Evolutionary conservation across 2,113 vertebrate species (phyloP).

Genomic region (Nycticorax nycticorax): DNA sequence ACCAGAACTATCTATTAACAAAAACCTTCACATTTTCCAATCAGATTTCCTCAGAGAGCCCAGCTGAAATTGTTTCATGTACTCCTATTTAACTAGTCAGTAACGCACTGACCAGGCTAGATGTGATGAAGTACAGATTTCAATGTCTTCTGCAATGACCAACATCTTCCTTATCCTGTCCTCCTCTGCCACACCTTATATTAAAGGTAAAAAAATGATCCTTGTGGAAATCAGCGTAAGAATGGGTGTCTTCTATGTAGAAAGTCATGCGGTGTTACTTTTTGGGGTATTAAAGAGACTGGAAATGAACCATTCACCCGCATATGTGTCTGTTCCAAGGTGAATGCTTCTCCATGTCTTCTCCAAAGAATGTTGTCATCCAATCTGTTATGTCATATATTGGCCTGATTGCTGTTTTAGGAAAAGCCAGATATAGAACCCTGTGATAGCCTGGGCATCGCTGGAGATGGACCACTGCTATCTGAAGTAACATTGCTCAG

Average conservation of each 20-base stretch:
- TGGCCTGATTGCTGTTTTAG: neutral
- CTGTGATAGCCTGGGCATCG: accelerated
- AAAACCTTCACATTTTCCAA: neutral
- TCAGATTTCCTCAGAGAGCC: neutral
- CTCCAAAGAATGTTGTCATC: neutral
- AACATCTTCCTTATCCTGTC: neutral
- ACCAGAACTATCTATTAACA: neutral
- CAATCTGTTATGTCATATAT: neutral
- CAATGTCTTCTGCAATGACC: neutral
- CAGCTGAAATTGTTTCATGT: neutral
- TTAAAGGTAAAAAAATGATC: neutral
- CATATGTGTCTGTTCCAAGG: neutral
- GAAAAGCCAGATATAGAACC: neutral
- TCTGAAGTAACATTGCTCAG: neutral
- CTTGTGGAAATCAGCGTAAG: neutral
- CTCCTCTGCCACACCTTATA: neutral
- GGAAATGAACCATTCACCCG: neutral
- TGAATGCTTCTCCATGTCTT: neutral
- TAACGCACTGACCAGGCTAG: neutral
- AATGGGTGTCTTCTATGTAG: neutral
- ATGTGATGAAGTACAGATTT: neutral
- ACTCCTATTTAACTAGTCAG: neutral
- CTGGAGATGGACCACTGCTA: neutral
- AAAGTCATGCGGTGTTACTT: neutral
- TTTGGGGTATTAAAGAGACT: neutral